phyloP scores from a whole-genome alignment of 2,888 invertebrate species.

The Patella caerulea region DNA sequence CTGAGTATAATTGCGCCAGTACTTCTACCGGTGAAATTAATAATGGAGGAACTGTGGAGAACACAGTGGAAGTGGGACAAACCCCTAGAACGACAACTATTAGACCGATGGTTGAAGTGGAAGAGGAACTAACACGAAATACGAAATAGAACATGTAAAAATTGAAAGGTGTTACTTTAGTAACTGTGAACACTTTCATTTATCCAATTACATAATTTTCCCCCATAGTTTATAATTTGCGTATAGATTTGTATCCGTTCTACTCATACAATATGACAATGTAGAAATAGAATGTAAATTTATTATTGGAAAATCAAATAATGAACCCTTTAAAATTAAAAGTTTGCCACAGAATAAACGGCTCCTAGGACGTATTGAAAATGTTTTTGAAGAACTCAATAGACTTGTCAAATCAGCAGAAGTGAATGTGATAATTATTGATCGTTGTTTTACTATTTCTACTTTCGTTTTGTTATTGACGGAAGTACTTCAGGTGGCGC shows the following conservation, averaged over 20 bases:
- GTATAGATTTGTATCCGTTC: slow-evolving; percentile 19
- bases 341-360: too few relatives aligned
- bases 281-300: slow-evolving; percentile 28
- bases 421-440: too few relatives aligned
- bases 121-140: slow-evolving; percentile 20
- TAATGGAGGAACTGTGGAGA: slow-evolving; percentile 33
- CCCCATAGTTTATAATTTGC: slow-evolving; percentile 22
- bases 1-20: slow-evolving; percentile 39
- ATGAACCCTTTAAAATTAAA: slow-evolving; percentile 24
- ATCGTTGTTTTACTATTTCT: too few relatives aligned
- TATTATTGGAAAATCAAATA: slow-evolving; percentile 26
- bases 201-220: slow-evolving; percentile 30
- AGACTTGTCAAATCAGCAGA: too few relatives aligned
- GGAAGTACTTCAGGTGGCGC: too few relatives aligned
- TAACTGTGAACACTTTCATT: slow-evolving; percentile 18
- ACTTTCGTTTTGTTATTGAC: too few relatives aligned
- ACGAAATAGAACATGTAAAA: slow-evolving; percentile 14
- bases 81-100: too few relatives aligned
- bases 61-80: slow-evolving; percentile 36
- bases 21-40: slow-evolving; percentile 29
- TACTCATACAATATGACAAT: slow-evolving; percentile 8
- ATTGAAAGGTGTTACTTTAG: slow-evolving; percentile 25
- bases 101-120: slow-evolving; percentile 26
- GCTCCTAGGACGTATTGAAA: too few relatives aligned
- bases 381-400: too few relatives aligned